phyloP scores from a whole-genome alignment of 2,113 vertebrate genomes.

The Cygnus atratus region DNA sequence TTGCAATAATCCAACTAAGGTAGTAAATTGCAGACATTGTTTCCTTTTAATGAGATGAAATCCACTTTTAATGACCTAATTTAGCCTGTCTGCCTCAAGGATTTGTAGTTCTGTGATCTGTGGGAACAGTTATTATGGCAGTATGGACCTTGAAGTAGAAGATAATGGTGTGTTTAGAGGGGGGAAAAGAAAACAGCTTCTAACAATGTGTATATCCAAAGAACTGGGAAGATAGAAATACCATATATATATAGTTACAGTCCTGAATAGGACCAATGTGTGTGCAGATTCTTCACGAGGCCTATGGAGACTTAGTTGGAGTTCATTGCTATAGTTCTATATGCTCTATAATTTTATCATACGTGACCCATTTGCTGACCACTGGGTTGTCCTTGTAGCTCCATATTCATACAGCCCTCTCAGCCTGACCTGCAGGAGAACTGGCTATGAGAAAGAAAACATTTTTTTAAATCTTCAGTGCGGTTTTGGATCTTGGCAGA shows the following conservation, averaged over 20 bases:
- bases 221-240: background rate
- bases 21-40: background rate
- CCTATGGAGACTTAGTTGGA: background rate
- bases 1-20: background rate
- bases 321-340: background rate
- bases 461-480: background rate
- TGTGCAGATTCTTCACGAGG: background rate
- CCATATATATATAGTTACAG: background rate
- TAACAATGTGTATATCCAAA: background rate
- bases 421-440: background rate
- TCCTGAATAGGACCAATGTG: background rate
- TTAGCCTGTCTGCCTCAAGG: background rate
- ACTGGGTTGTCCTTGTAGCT: background rate
- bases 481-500: background rate
- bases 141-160: background rate
- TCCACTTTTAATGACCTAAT: background rate
- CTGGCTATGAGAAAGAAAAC: background rate
- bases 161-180: background rate
- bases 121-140: background rate
- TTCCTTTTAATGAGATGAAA: background rate
- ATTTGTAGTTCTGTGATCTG: background rate
- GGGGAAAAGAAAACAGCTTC: accelerated
- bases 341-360: background rate
- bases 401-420: background rate
- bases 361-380: background rate